These are phyloP conservation scores for Drosophila ohnishii DNA, from an alignment of 1,140 invertebrate species.

Conservation along the genomic window DNA sequence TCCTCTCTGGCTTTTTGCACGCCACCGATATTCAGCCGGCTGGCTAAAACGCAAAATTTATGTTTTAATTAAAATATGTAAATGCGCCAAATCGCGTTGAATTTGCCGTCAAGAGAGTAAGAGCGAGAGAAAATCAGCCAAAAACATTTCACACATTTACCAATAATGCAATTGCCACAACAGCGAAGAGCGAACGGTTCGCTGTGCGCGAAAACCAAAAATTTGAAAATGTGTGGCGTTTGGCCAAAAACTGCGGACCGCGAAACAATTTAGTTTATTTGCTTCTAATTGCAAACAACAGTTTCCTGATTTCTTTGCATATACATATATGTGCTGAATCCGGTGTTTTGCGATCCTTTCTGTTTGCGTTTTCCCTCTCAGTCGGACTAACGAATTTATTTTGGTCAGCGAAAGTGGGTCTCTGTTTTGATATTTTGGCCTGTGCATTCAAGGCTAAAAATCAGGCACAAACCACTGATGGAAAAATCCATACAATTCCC, in stretches of 20 bases:
- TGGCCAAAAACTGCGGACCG: conserved; percentile 40
- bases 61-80: conserved; percentile 82
- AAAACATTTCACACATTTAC: conserved; percentile 77
- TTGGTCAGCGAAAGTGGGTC: conserved; percentile 30
- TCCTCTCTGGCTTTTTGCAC: conserved; percentile 15
- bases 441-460: conserved; percentile 26
- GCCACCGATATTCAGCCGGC: conserved; percentile 23
- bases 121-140: conserved; percentile 39
- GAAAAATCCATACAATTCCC: conserved; percentile 10
- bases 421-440: conserved; percentile 15
- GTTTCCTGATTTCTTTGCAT: conserved; percentile 45
- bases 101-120: conserved; percentile 18
- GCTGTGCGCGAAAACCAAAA: conserved; percentile 38
- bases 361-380: conserved; percentile 14
- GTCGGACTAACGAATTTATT: conserved; percentile 34
- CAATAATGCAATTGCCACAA: conserved; percentile 68
- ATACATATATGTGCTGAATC: not conserved
- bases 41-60: conserved; percentile 60
- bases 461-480: conserved; percentile 3
- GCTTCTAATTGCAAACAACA: conserved; percentile 75
- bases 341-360: not conserved
- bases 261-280: conserved; percentile 79
- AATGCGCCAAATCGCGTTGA: conserved; percentile 65
- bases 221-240: conserved; percentile 51
- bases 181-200: conserved; percentile 9